phyloP scores from a whole-genome alignment of 2,888 invertebrate genomes.

The Xylocampa areola region DNA sequence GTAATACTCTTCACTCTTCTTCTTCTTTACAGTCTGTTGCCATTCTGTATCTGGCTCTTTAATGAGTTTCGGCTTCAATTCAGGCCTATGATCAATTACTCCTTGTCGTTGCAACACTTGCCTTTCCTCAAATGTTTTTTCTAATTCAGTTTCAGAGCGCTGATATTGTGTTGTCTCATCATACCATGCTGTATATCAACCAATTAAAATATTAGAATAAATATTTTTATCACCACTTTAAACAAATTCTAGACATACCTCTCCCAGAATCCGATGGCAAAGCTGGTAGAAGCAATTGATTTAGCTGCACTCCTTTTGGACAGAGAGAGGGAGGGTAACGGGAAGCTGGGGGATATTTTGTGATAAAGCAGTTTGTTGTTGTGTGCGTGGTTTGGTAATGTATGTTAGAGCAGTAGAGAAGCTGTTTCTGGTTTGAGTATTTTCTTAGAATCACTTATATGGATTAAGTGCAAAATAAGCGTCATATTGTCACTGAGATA shows the following conservation, averaged over 20 bases:
- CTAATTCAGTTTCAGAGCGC: conserved; percentile 95
- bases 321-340: conserved; percentile 64
- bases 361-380: conserved; percentile 82
- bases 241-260: conserved; percentile 79
- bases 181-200: conserved; percentile 93
- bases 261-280: conserved; percentile 80
- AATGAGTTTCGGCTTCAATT: conserved; percentile 91
- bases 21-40: conserved; percentile 95
- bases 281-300: conserved; percentile 86
- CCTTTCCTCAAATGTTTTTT: conserved; percentile 96
- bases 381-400: conserved; percentile 77
- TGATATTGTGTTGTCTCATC: conserved; percentile 97
- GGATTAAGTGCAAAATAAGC: conserved; percentile 58
- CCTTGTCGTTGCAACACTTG: conserved; percentile 92
- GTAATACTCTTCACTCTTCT: conserved; percentile 95
- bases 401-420: conserved; percentile 75
- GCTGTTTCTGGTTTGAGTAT: conserved; percentile 41
- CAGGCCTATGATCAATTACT: conserved; percentile 91
- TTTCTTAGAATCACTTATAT: conserved; percentile 33
- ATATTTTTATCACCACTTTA: conserved; percentile 7
- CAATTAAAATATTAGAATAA: conserved; percentile 42
- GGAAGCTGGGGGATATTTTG: conserved; percentile 73
- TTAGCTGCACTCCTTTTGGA: conserved; percentile 79
- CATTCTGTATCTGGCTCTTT: conserved; percentile 95
- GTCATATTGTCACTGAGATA: conserved; percentile 34